Conservation (phyloP, 2,888 invertebrate species). For the Agrochola lychnidis region DNA sequence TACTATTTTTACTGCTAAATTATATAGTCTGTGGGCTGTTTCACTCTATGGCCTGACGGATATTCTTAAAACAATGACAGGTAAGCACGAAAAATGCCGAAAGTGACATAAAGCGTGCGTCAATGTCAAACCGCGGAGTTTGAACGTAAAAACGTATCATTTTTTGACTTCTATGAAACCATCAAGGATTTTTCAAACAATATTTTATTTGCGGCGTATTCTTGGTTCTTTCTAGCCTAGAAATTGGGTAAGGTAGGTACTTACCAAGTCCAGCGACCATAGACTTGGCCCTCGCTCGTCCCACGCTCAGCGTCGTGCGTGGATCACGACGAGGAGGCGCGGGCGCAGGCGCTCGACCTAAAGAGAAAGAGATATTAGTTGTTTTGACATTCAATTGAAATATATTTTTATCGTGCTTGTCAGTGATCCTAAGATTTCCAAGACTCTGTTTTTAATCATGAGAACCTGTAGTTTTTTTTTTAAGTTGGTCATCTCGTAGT, state of each 20-base stretch:
- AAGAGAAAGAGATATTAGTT: neutral
- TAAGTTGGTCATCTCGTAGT: no score
- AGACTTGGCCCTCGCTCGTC: constrained; percentile 97
- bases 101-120: no score
- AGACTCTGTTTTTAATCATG: neutral
- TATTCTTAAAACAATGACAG: no score
- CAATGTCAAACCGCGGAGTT: no score
- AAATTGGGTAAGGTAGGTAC: constrained; percentile 34
- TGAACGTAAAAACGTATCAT: no score
- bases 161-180: neutral
- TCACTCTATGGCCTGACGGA: no score
- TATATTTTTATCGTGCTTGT: neutral
- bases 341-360: constrained; percentile 95
- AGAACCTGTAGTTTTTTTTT: no score
- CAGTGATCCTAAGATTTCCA: neutral
- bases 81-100: no score
- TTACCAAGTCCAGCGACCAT: constrained; percentile 97
- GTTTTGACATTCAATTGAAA: neutral
- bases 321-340: constrained; percentile 98
- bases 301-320: constrained; percentile 97
- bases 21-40: no score
- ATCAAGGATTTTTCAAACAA: neutral
- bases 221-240: no score
- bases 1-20: no score
- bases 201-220: neutral